These are phyloP conservation scores for Nephrocerus scutellatus DNA, from an alignment of 2,888 invertebrate species.

Conservation along the genomic window DNA sequence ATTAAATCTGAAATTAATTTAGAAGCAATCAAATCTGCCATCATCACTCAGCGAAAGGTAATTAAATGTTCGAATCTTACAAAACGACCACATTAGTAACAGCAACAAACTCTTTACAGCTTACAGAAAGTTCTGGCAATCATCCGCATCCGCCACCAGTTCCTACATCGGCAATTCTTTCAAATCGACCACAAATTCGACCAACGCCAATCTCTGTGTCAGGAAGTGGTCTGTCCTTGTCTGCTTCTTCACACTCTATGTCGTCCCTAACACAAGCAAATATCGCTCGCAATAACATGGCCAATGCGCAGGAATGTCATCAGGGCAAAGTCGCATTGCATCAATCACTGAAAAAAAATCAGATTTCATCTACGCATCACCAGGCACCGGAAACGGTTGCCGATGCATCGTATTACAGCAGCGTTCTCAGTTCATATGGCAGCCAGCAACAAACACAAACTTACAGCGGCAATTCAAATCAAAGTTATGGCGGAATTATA, in stretches of 20 bases:
- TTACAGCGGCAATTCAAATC: no score
- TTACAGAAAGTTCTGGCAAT: conserved; percentile 32
- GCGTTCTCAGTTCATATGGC: conserved; percentile 40
- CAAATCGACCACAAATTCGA: conserved; percentile 27
- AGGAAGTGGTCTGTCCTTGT: no score
- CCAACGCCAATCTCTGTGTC: no score
- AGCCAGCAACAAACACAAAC: no score
- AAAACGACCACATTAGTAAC: no score
- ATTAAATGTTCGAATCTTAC: conserved; percentile 30
- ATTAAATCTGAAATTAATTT: conserved; percentile 24
- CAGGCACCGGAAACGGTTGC: conserved; percentile 40
- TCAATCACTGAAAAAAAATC: conserved; percentile 39
- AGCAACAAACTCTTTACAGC: neutral
- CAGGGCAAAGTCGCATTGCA: conserved; percentile 41
- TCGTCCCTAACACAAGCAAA: conserved; percentile 31
- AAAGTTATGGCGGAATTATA: no score
- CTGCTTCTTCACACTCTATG: no score
- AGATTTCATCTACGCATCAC: conserved; percentile 26
- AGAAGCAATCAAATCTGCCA: conserved; percentile 32
- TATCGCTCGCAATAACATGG: conserved; percentile 41
- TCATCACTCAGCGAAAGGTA: conserved; percentile 35
- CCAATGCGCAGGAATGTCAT: conserved; percentile 43
- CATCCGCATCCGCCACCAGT: conserved; percentile 25
- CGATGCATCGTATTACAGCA: conserved; percentile 44
- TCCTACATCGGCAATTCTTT: conserved; percentile 23